Conservation (phyloP, 1,140 invertebrate genomes). For the Ruditapes philippinarum region DNA sequence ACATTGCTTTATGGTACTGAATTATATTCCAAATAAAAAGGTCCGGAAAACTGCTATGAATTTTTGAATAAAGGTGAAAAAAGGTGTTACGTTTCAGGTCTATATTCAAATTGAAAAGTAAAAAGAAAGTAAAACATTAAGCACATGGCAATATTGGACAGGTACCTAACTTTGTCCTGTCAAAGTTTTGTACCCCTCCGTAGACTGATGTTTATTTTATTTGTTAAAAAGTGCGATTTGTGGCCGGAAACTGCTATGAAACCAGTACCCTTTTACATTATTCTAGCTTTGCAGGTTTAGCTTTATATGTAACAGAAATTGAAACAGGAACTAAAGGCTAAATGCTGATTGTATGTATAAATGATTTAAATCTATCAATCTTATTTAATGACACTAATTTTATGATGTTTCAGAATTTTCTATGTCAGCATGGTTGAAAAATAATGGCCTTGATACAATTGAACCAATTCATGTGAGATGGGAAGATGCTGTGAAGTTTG, state of each 20-base stretch:
- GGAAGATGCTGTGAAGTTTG: slow-evolving; percentile 20
- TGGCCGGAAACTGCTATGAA: no score
- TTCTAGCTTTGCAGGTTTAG: neutral
- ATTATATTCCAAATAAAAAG: no score
- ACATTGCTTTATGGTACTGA: no score
- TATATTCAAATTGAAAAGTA: no score
- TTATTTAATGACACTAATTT: neutral
- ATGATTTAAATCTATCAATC: neutral
- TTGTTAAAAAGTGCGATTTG: no score
- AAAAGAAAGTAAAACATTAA: neutral
- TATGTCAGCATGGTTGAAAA: neutral
- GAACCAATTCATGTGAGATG: neutral
- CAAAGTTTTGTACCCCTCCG: no score
- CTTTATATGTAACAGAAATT: neutral
- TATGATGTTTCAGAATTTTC: slow-evolving; percentile 32
- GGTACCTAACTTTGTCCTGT: no score
- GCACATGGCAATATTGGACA: no score
- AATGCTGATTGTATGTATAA: neutral
- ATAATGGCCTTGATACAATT: neutral
- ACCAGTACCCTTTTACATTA: neutral
- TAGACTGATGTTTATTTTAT: no score
- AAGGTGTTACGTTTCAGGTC: no score
- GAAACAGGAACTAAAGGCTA: neutral
- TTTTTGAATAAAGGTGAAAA: no score
- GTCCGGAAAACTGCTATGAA: no score